Conservation (phyloP, 2,113 vertebrate species). For the Mirza zaza region DNA sequence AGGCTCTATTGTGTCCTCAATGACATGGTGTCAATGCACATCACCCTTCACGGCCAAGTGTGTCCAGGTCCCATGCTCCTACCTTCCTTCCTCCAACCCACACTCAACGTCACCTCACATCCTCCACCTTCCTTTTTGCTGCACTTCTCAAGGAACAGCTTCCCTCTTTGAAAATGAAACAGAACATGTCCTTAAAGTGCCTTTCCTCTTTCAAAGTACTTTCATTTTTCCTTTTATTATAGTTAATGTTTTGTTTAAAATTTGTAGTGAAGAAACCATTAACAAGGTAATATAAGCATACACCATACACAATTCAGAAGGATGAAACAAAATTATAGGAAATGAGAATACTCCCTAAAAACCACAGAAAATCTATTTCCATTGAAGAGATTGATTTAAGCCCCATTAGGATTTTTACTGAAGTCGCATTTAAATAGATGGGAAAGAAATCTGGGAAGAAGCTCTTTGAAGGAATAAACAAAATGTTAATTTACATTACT, state of each 20-base stretch:
- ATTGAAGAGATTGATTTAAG: constrained; percentile 11
- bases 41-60: not conserved
- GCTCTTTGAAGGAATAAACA: constrained; percentile 24
- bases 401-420: not conserved
- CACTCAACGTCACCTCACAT: not conserved
- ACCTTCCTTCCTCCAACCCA: not conserved
- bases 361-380: constrained; percentile 22
- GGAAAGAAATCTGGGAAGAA: not conserved
- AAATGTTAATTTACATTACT: constrained; percentile 31
- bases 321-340: constrained; percentile 6
- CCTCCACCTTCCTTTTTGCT: not conserved
- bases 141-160: not conserved
- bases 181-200: not conserved
- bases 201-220: not conserved
- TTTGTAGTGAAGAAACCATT: not conserved
- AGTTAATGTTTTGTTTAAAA: constrained; percentile 24
- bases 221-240: constrained; percentile 3
- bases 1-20: not conserved
- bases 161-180: constrained; percentile 13
- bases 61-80: not conserved
- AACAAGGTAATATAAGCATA: not conserved
- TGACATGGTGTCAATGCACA: not conserved
- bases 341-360: constrained; percentile 5
- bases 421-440: constrained; percentile 30
- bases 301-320: not conserved